These are phyloP conservation scores for Varroa destructor DNA, from an alignment of 1,140 invertebrate species.

Conservation along the genomic window DNA sequence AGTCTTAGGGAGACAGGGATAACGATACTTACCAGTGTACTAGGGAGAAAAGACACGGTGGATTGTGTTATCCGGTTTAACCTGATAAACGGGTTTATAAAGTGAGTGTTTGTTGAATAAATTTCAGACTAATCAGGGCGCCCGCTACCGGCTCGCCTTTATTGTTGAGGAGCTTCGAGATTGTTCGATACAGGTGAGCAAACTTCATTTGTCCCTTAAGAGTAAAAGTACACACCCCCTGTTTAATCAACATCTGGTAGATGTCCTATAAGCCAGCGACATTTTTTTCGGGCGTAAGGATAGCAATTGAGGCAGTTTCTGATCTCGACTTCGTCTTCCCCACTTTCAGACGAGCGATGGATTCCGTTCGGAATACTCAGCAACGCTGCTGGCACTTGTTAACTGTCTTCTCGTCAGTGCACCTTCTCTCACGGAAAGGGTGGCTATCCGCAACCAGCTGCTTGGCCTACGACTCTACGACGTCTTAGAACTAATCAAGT, in stretches of 20 bases:
- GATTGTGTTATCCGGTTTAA: too few relatives aligned
- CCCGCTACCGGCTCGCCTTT: slow-evolving; percentile 14
- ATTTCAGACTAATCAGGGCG: neutral
- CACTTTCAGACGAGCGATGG: slow-evolving; percentile 16
- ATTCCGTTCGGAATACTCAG: slow-evolving; percentile 38
- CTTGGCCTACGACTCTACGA: slow-evolving; percentile 37
- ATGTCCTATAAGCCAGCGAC: too few relatives aligned
- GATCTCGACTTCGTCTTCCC: too few relatives aligned
- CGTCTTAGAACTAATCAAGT: slow-evolving; percentile 33
- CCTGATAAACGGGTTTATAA: too few relatives aligned
- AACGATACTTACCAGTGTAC: too few relatives aligned
- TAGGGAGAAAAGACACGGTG: too few relatives aligned
- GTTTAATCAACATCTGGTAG: too few relatives aligned
- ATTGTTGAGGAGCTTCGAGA: slow-evolving; percentile 21
- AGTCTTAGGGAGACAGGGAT: too few relatives aligned
- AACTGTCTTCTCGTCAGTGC: slow-evolving; percentile 46
- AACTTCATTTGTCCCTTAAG: too few relatives aligned
- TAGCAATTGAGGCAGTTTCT: too few relatives aligned
- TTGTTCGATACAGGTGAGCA: neutral
- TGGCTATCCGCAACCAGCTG: slow-evolving; percentile 44
- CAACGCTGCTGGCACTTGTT: slow-evolving; percentile 43
- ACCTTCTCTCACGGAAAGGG: slow-evolving; percentile 40
- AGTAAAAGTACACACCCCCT: too few relatives aligned
- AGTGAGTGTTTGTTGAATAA: slow-evolving; percentile 1
- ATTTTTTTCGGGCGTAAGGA: too few relatives aligned